phyloP scores from a whole-genome alignment of 1,140 invertebrate species.

The Lerema accius region DNA sequence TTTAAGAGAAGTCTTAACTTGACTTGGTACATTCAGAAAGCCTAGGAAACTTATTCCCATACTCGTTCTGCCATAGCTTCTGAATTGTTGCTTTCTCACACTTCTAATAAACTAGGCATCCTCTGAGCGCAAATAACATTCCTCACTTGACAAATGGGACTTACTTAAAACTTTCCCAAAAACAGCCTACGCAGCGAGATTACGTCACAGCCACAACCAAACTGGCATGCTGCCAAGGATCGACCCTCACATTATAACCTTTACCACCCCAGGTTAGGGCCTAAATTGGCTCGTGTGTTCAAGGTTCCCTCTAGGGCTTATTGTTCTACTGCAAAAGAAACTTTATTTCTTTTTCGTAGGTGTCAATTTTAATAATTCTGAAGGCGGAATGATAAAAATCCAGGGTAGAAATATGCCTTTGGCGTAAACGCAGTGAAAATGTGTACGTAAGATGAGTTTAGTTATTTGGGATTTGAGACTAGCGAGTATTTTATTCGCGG shows the following conservation, averaged over 20 bases:
- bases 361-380: slow-evolving; percentile 10
- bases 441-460: too few relatives aligned
- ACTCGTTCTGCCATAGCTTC: too few relatives aligned
- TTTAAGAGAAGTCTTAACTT: too few relatives aligned
- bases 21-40: too few relatives aligned
- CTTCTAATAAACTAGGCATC: too few relatives aligned
- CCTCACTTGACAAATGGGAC: slow-evolving; percentile 17
- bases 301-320: slow-evolving; percentile 1
- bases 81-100: too few relatives aligned
- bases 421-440: not conserved
- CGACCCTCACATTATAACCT: slow-evolving; percentile 22
- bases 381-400: not conserved
- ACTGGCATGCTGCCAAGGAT: slow-evolving; percentile 38
- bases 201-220: slow-evolving; percentile 27
- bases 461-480: too few relatives aligned
- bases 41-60: too few relatives aligned
- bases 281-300: slow-evolving; percentile 12
- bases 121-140: slow-evolving; percentile 7
- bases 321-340: slow-evolving; percentile 9
- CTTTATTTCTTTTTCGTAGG: slow-evolving; percentile 21
- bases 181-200: slow-evolving; percentile 34
- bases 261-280: slow-evolving; percentile 15
- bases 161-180: slow-evolving; percentile 14
- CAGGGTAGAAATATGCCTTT: slow-evolving; percentile 13
- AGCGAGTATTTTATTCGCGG: too few relatives aligned